phyloP scores from a whole-genome alignment of 1,140 invertebrate species.

The Lepidostoma basale region DNA sequence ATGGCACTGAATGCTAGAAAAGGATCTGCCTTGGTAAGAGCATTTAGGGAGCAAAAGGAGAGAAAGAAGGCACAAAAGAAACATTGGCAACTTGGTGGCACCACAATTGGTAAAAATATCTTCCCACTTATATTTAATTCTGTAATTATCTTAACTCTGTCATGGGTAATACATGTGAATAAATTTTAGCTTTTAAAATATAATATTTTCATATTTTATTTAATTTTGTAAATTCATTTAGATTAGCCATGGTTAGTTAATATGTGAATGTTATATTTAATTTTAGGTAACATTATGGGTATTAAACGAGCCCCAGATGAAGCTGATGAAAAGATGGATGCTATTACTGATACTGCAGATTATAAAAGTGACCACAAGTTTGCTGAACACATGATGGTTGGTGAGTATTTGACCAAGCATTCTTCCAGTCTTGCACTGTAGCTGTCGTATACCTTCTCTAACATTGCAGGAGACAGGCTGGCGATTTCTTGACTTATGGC shows the following conservation, averaged over 20 bases:
- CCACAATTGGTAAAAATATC: conserved; percentile 80
- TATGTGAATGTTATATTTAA: conserved; percentile 1
- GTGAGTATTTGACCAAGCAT: conserved; percentile 34
- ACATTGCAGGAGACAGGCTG: too few species aligned
- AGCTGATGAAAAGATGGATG: conserved; percentile 65
- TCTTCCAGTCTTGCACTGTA: background rate
- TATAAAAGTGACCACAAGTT: conserved; percentile 93
- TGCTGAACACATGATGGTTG: conserved; percentile 88
- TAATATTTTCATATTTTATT: too few species aligned
- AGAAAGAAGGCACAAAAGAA: conserved; percentile 95
- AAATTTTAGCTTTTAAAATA: background rate
- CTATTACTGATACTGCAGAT: conserved; percentile 69
- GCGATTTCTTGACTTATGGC: too few species aligned
- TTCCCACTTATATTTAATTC: too few species aligned
- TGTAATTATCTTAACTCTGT: too few species aligned
- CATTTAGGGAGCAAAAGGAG: conserved; percentile 95
- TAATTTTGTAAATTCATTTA: background rate
- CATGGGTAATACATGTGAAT: background rate
- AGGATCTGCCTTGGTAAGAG: conserved; percentile 88
- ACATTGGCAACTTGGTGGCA: conserved; percentile 98
- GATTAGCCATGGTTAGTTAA: background rate
- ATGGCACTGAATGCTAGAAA: conserved; percentile 98
- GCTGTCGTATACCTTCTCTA: background rate
- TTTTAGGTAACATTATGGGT: conserved; percentile 89
- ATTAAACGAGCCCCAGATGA: conserved; percentile 84